A percentile compares a stretch with the other conserved stretches of the same genome.
Conservation (phyloP, 2,113 vertebrate genomes). For the Phyllopteryx taeniolatus region DNA sequence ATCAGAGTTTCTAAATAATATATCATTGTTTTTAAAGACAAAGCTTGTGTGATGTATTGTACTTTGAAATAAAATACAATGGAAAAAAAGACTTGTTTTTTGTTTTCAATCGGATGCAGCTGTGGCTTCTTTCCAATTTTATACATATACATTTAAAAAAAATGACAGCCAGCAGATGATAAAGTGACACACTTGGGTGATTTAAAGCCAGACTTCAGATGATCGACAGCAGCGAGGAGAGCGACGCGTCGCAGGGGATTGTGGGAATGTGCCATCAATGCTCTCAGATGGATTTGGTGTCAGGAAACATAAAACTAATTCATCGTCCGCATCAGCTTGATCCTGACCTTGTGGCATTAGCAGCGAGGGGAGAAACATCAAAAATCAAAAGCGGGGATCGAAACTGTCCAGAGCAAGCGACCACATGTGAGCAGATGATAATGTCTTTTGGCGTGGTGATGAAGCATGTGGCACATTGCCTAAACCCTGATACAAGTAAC, state of each 20-base stretch:
- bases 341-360: background rate
- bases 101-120: background rate
- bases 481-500: background rate
- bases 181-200: background rate
- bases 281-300: conserved; percentile 9
- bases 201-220: background rate
- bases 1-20: background rate
- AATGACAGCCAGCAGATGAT: background rate
- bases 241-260: conserved; percentile 9
- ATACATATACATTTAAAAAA: background rate
- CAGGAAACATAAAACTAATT: conserved; percentile 9
- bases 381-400: background rate
- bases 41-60: background rate
- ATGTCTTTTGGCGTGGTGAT: background rate
- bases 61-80: background rate
- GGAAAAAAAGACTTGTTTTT: background rate
- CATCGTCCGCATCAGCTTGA: conserved; percentile 5
- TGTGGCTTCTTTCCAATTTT: background rate
- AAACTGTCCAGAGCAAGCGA: background rate
- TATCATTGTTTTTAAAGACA: background rate
- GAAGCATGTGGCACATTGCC: background rate
- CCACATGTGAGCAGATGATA: background rate
- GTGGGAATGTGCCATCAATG: conserved; percentile 5
- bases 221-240: conserved; percentile 11
- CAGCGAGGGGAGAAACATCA: background rate